Evolutionary conservation across 1,140 invertebrate species (phyloP), one percentile per base, ranked within the genome.

Genomic region (Coptotermes formosanus): DNA sequence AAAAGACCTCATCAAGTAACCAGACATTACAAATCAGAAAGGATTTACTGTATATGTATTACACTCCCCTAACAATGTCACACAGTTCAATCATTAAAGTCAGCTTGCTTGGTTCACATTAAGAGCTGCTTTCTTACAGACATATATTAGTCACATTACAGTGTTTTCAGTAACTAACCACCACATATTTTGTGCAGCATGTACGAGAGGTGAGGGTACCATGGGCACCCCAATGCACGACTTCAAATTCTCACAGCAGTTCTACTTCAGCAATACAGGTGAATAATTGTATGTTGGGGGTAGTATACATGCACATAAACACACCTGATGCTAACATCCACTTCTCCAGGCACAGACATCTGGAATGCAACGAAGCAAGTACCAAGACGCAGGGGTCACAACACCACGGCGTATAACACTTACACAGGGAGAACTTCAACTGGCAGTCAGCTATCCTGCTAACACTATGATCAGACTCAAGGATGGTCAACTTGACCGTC

Each of bases 361-460:
- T 75, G 64, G n/a, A 75, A n/a, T 75, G n/a, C 25, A n/a, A 55
- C 19, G 19, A 16, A 55, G 19, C 14, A 55, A 21, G 82, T 0
- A 82, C 23, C 23, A 82, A 25, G 9, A 82, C 43, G 19, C 32
- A 43, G 23, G 23, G 21, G 44, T 44, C 38, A 82, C 38, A 14
- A 3, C 82, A 82, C 84, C 88, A n/a, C 88, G 90, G 85, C 88
- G 88, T 85, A 87, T 91, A 44, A 81, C 89, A 25, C 86, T 91
- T 43, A 89, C 87, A 43, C 88, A 89, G 48, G 90, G 90, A 32
- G 89, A 88, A 86, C 87, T 91, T 32, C 89, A 89, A 85, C 88
- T 91, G 14, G 88, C 88, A 2, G 89, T 91, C 8, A 90, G 90
- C 89, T 91, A 91, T 88, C 90, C 90, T 4, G 85, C 89, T 4